Conservation (phyloP, 2,797 vertebrate species). For the Paguma larvata region DNA sequence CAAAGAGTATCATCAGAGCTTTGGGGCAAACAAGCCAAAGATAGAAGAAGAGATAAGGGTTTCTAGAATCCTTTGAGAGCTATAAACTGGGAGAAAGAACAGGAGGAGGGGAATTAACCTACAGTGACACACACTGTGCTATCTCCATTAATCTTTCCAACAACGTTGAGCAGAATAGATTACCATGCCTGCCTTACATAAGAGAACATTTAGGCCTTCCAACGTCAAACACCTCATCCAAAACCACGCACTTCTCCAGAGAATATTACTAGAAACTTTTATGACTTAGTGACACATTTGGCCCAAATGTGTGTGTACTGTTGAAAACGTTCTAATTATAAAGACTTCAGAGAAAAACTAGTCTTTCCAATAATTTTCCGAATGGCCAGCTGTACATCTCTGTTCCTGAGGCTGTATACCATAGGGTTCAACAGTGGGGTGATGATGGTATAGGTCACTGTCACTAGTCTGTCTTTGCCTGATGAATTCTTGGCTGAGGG, state of each 20-base stretch:
- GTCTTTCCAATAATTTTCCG: constrained; percentile 37
- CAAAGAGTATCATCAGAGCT: neutral
- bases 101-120: neutral
- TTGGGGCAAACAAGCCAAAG: neutral
- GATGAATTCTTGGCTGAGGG: constrained; percentile 61
- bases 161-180: neutral
- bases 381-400: constrained; percentile 58
- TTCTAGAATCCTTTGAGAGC: neutral
- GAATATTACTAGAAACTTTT: neutral
- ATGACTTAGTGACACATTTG: neutral
- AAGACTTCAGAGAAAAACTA: constrained; percentile 1
- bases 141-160: neutral
- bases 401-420: constrained; percentile 76
- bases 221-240: neutral
- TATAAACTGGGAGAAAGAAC: neutral
- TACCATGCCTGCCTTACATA: neutral
- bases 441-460: constrained; percentile 68
- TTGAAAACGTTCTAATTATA: neutral
- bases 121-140: neutral
- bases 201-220: neutral
- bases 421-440: constrained; percentile 76
- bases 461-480: constrained; percentile 71
- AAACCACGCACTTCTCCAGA: neutral
- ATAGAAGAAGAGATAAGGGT: neutral
- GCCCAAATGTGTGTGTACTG: neutral